These are phyloP conservation scores for Synergus umbraculus DNA, from an alignment of 2,888 invertebrate genomes.

Conservation along the genomic window DNA sequence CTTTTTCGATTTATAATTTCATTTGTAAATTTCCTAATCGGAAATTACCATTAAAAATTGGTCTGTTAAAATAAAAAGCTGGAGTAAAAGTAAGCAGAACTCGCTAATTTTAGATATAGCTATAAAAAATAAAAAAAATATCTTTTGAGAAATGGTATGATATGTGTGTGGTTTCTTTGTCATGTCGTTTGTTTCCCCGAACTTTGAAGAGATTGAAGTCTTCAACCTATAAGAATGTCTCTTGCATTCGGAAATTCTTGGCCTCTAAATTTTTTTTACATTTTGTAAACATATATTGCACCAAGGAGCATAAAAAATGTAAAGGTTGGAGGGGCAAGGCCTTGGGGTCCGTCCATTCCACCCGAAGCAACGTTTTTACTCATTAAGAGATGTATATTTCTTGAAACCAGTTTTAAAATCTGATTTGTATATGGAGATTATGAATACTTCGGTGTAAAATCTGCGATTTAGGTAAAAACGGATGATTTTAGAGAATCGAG, in stretches of 20 bases:
- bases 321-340: conserved; percentile 32
- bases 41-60: no score
- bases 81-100: no score
- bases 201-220: not conserved
- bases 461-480: not conserved
- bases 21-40: conserved; percentile 3
- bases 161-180: not conserved
- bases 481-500: not conserved
- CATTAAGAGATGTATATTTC: conserved; percentile 34
- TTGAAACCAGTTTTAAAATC: conserved; percentile 28
- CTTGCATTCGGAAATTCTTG: not conserved
- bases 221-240: not conserved
- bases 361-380: conserved; percentile 31
- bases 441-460: conserved; percentile 6
- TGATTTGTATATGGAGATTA: conserved; percentile 27
- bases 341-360: conserved; percentile 10
- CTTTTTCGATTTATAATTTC: conserved; percentile 12
- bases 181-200: not conserved
- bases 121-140: no score
- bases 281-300: conserved; percentile 3
- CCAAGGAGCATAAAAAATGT: conserved; percentile 21
- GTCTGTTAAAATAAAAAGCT: no score
- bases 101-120: no score
- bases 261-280: not conserved
- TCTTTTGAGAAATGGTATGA: no score